These are phyloP conservation scores for Acrobasis repandana DNA, from an alignment of 2,888 invertebrate genomes.

Conservation along the genomic window DNA sequence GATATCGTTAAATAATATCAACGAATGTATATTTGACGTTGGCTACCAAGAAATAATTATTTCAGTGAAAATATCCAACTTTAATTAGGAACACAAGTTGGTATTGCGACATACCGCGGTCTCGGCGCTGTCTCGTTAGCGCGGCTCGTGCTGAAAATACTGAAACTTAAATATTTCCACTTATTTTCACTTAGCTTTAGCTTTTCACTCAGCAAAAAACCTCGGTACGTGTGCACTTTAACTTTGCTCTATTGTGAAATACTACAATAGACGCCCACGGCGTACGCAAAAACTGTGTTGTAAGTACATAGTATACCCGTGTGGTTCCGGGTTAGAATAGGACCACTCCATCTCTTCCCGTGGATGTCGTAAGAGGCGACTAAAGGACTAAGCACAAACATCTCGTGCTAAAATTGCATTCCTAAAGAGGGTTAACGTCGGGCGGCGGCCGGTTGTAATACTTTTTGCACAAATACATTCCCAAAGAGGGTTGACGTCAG, in stretches of 20 bases:
- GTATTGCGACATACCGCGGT: not conserved
- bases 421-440: no score
- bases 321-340: no score
- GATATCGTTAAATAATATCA: no score
- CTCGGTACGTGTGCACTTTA: not conserved
- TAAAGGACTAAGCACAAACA: no score
- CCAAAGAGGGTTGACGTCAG: no score
- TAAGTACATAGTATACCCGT: not conserved
- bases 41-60: not conserved
- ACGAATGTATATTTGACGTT: not conserved
- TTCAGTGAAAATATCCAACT: not conserved
- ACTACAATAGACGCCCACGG: constrained; percentile 4
- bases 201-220: no score
- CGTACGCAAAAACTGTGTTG: not conserved
- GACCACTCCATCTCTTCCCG: no score
- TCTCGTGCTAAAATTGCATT: no score
- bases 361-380: no score
- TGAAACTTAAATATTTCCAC: not conserved
- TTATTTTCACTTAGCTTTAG: constrained; percentile 1
- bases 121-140: not conserved
- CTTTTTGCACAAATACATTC: no score
- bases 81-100: not conserved
- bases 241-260: not conserved
- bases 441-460: no score
- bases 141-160: not conserved